Evolutionary conservation across 2,113 vertebrate genomes (phyloP).

Genomic region (Rattus rattus): DNA sequence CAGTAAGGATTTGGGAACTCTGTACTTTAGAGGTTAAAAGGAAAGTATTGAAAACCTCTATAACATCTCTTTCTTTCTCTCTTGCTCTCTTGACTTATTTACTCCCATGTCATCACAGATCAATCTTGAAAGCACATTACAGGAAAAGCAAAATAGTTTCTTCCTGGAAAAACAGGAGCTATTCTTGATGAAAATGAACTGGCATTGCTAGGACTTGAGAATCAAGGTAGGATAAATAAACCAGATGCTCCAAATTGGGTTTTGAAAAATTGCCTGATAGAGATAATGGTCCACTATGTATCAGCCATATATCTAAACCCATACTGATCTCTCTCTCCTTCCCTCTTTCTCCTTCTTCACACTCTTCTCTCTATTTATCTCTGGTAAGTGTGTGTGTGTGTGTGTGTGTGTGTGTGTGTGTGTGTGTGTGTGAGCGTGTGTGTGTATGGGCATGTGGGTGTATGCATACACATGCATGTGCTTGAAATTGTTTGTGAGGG

Average conservation of each 20-base stretch:
- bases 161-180: constrained; percentile 33
- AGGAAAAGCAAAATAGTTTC: constrained; percentile 31
- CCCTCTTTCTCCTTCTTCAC: no score
- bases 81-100: background rate
- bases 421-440: background rate
- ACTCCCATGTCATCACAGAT: background rate
- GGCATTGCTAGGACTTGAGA: background rate
- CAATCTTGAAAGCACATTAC: constrained; percentile 44
- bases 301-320: background rate
- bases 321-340: background rate
- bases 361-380: background rate
- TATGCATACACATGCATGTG: background rate
- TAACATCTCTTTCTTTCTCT: background rate
- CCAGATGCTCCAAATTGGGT: background rate
- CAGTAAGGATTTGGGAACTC: background rate
- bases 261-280: background rate
- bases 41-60: background rate
- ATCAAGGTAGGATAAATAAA: constrained; percentile 24
- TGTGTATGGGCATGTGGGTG: background rate
- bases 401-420: background rate
- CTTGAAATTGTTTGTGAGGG: background rate
- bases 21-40: background rate
- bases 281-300: background rate
- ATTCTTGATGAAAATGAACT: constrained; percentile 30
- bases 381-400: background rate